Evolutionary conservation across 1,140 invertebrate species (phyloP).

Genomic region (Heterodera schachtii): DNA sequence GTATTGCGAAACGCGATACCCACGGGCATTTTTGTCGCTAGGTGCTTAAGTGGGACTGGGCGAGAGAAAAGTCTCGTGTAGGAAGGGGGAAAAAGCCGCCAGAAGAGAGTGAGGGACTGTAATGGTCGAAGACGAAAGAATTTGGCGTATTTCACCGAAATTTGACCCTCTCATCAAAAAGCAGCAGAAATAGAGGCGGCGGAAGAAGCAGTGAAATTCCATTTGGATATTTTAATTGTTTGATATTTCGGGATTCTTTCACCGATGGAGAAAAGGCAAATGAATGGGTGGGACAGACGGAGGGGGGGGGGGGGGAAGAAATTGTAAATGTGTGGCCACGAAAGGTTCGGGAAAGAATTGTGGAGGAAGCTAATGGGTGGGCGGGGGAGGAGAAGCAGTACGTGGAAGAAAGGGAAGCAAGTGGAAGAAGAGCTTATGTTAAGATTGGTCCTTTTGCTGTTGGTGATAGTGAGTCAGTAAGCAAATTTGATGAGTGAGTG

Average conservation of each 20-base stretch:
- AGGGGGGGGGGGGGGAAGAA: not conserved
- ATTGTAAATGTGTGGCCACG: not conserved
- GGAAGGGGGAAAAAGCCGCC: no score
- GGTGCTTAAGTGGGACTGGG: no score
- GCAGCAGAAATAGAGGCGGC: not conserved
- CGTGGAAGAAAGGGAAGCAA: not conserved
- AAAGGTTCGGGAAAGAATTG: not conserved
- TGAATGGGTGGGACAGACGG: not conserved
- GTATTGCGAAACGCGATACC: no score
- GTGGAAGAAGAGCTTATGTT: not conserved
- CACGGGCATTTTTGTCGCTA: not conserved
- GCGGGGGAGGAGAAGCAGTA: not conserved
- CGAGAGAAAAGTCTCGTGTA: no score
- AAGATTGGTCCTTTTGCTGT: not conserved
- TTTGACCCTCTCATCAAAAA: not conserved
- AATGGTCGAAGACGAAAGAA: not conserved
- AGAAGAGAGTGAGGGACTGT: no score
- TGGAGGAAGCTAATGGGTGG: no score
- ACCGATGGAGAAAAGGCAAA: no score
- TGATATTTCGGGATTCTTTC: not conserved
- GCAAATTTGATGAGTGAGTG: not conserved
- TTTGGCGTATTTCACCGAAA: not conserved
- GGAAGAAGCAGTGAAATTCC: not conserved
- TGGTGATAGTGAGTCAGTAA: not conserved
- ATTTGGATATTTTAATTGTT: not conserved